Conservation (phyloP, 2,797 vertebrate genomes). For the Xyrichtys novacula region DNA sequence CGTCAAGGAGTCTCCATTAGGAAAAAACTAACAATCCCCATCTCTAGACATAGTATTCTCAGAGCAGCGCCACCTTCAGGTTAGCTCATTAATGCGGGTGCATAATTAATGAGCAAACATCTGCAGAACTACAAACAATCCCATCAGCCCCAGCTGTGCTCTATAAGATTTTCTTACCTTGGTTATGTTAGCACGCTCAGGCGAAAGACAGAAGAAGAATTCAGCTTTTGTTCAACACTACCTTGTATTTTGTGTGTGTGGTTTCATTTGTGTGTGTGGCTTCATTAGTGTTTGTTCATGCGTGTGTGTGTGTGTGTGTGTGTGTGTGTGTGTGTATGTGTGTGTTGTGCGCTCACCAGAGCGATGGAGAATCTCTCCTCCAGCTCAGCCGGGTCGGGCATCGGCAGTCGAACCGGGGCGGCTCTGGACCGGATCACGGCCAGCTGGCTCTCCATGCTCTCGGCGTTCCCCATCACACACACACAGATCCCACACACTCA, state of each 20-base stretch:
- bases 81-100: too few species aligned
- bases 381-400: constrained; percentile 94
- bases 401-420: constrained; percentile 93
- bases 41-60: too few species aligned
- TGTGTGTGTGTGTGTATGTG: constrained; percentile 13
- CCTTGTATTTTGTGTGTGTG: constrained; percentile 1
- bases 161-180: too few species aligned
- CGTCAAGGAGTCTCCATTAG: too few species aligned
- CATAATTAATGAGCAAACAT: too few species aligned
- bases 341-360: constrained; percentile 83
- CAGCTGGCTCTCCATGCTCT: constrained; percentile 95
- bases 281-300: neutral
- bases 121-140: neutral
- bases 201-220: too few species aligned
- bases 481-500: constrained; percentile 21
- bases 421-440: constrained; percentile 92
- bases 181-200: neutral
- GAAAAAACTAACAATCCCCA: too few species aligned
- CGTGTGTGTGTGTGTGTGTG: constrained; percentile 9
- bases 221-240: neutral
- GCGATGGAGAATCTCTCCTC: constrained; percentile 96
- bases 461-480: constrained; percentile 92
- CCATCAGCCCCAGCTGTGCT: neutral
- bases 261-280: neutral
- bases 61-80: too few species aligned